phyloP scores from a whole-genome alignment of 2,888 invertebrate species.

The Liodrosophila aerea region DNA sequence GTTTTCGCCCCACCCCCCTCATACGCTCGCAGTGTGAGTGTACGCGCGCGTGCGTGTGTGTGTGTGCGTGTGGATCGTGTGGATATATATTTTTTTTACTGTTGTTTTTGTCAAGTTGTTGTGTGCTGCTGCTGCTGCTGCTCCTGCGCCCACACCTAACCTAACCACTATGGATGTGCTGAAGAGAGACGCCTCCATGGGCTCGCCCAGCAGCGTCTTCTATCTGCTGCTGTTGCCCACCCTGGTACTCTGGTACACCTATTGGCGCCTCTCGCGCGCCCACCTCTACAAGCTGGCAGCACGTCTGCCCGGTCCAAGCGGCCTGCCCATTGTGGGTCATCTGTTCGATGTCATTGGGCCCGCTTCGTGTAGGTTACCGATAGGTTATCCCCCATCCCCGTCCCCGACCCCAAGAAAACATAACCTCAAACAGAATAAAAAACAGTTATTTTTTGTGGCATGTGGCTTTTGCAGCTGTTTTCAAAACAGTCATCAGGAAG shows the following conservation, averaged over 20 bases:
- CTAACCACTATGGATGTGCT: slow-evolving; percentile 79
- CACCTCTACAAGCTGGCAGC: slow-evolving; percentile 88
- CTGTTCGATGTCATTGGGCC: slow-evolving; percentile 89
- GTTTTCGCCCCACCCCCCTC: too few species aligned
- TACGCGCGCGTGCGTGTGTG: background rate
- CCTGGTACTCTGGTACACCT: slow-evolving; percentile 87
- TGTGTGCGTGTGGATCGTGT: background rate
- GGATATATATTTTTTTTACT: slow-evolving; percentile 3
- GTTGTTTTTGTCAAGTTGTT: background rate
- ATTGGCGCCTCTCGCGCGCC: slow-evolving; percentile 89
- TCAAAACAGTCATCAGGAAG: slow-evolving; percentile 84
- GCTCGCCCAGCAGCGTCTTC: slow-evolving; percentile 87
- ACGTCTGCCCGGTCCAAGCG: slow-evolving; percentile 88
- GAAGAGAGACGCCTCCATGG: slow-evolving; percentile 78
- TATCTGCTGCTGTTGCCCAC: slow-evolving; percentile 89
- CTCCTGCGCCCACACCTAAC: too few species aligned
- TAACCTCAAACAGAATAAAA: too few species aligned
- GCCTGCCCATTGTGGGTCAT: slow-evolving; percentile 89
- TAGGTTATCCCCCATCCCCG: too few species aligned
- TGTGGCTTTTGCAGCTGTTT: slow-evolving; percentile 85
- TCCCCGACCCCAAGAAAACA: too few species aligned
- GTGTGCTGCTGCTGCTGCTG: slow-evolving; percentile 8
- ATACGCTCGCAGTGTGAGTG: too few species aligned
- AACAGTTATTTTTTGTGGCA: too few species aligned
- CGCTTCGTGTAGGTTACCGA: slow-evolving; percentile 85